Conservation (phyloP, 2,797 vertebrate genomes). For the Gobionotothen gibberifrons region DNA sequence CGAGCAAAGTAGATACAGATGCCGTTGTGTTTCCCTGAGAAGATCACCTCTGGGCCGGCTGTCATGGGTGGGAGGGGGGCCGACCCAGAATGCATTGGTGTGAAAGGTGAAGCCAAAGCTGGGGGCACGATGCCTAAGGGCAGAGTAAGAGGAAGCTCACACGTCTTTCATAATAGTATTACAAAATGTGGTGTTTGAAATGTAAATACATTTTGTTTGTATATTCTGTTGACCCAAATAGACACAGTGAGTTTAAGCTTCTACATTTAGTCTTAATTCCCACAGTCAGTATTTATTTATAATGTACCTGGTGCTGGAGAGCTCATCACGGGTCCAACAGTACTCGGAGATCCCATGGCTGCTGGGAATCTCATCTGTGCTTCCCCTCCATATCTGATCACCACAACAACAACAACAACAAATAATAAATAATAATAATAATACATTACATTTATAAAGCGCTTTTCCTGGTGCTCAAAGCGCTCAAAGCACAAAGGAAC, state of each 20-base stretch:
- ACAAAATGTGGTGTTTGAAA: background rate
- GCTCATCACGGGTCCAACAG: constrained; percentile 87
- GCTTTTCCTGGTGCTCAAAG: too few species aligned
- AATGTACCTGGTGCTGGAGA: constrained; percentile 84
- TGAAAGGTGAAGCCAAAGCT: constrained; percentile 84
- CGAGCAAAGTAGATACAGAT: constrained; percentile 96
- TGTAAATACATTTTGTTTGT: background rate
- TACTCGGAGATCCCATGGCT: constrained; percentile 87
- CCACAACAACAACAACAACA: background rate
- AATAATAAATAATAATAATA: too few species aligned
- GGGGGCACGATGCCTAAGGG: constrained; percentile 82
- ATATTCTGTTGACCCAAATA: background rate
- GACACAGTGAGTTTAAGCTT: background rate
- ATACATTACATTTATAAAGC: too few species aligned
- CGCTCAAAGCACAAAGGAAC: too few species aligned
- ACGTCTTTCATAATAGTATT: background rate
- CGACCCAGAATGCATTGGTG: constrained; percentile 63
- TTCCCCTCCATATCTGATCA: constrained; percentile 93
- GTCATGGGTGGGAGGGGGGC: constrained; percentile 84
- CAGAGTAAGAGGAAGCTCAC: background rate
- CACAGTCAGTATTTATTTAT: too few species aligned
- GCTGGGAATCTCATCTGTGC: constrained; percentile 96
- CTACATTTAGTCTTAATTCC: too few species aligned
- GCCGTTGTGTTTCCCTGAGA: constrained; percentile 96
- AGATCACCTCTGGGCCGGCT: constrained; percentile 93